phyloP scores from a whole-genome alignment of 2,888 invertebrate species.

The Allolobophora icterica region DNA sequence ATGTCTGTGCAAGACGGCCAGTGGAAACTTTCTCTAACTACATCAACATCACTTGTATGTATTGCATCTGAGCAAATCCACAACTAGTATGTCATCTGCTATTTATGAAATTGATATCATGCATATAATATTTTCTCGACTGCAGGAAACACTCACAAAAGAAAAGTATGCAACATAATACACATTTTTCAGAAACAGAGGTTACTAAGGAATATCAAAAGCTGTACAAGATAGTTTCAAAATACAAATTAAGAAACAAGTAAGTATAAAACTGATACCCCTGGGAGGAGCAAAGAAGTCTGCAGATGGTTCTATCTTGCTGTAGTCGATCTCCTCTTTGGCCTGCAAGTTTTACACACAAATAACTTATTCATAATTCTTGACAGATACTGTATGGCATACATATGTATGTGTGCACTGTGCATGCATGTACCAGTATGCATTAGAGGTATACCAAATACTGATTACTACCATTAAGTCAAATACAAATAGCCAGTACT shows the following conservation, averaged over 20 bases:
- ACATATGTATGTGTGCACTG: not conserved
- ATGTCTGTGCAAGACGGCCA: too few species aligned
- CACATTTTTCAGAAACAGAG: not conserved
- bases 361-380: conserved; percentile 11
- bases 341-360: not conserved
- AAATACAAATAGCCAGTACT: too few species aligned
- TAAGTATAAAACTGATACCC: conserved; percentile 63
- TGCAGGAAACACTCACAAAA: not conserved
- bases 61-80: not conserved
- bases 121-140: not conserved
- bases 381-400: not conserved
- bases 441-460: too few species aligned
- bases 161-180: not conserved
- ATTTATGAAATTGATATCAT: not conserved
- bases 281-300: conserved; percentile 87
- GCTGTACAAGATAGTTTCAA: too few species aligned
- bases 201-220: too few species aligned
- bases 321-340: conserved; percentile 71
- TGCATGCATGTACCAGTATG: too few species aligned
- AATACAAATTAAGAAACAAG: not conserved
- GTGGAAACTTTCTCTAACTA: not conserved
- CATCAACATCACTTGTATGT: not conserved
- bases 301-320: conserved; percentile 85
- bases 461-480: too few species aligned
- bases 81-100: not conserved